phyloP scores from a whole-genome alignment of 2,888 invertebrate species.

The Encarsia formosa region DNA sequence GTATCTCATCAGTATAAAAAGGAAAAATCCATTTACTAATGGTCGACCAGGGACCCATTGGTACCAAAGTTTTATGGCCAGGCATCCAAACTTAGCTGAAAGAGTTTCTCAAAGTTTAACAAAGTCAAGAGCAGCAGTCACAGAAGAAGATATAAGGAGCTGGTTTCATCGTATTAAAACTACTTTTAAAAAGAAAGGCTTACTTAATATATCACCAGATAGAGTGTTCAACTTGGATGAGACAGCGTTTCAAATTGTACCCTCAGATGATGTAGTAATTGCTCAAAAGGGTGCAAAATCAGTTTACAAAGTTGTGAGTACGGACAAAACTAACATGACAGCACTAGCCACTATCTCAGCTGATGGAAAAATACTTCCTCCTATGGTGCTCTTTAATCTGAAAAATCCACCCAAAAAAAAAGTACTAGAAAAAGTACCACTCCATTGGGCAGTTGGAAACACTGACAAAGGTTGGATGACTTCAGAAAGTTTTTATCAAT shows the following conservation, averaged over 20 bases:
- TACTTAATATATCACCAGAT: constrained; percentile 29
- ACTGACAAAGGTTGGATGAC: constrained; percentile 36
- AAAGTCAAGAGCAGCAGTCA: constrained; percentile 27
- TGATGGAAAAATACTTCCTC: constrained; percentile 31
- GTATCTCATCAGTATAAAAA: neutral
- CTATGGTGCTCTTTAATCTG: constrained; percentile 33
- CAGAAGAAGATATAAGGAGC: constrained; percentile 30
- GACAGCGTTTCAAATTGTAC: constrained; percentile 33
- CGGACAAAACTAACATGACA: constrained; percentile 39
- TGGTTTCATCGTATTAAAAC: constrained; percentile 37
- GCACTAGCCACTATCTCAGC: constrained; percentile 35
- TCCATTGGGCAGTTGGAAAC: constrained; percentile 26
- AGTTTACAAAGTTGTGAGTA: constrained; percentile 32
- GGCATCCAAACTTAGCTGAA: constrained; percentile 11
- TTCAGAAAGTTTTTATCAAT: constrained; percentile 32
- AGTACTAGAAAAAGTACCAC: constrained; percentile 34
- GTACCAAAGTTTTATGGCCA: constrained; percentile 15
- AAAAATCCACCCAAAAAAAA: constrained; percentile 29
- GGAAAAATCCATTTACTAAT: constrained; percentile 21
- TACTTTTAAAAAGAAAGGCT: constrained; percentile 1
- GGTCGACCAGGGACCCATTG: constrained; percentile 11
- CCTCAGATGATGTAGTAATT: constrained; percentile 34
- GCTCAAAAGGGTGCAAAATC: constrained; percentile 35
- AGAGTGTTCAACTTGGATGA: constrained; percentile 32
- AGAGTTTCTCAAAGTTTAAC: constrained; percentile 20